Conservation (phyloP, 2,113 vertebrate genomes). For the Megaceryle maxima region DNA sequence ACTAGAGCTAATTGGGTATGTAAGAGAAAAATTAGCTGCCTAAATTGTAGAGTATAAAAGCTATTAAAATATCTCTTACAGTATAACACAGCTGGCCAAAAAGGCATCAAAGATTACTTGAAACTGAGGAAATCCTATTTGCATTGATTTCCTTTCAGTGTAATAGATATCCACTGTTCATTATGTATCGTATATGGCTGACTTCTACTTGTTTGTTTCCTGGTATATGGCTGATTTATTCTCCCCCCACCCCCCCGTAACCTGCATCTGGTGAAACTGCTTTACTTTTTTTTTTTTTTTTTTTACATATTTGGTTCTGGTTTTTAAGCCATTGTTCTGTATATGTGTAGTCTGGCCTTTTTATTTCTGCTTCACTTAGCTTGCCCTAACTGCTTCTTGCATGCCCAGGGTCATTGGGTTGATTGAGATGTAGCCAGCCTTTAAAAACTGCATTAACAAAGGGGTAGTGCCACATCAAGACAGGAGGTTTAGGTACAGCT, state of each 20-base stretch:
- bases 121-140: slow-evolving; percentile 54
- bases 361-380: neutral
- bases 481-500: neutral
- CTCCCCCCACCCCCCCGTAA: neutral
- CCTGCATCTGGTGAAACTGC: slow-evolving; percentile 10
- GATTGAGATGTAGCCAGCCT: neutral
- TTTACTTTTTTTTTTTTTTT: neutral
- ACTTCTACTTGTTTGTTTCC: neutral
- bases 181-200: neutral
- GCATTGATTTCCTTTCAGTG: slow-evolving; percentile 61
- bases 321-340: neutral
- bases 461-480: neutral
- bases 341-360: neutral
- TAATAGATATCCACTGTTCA: slow-evolving; percentile 17
- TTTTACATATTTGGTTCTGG: neutral
- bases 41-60: slow-evolving; percentile 50
- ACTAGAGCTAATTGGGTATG: slow-evolving; percentile 49
- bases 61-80: slow-evolving; percentile 47
- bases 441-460: neutral
- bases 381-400: neutral
- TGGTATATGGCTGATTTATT: neutral
- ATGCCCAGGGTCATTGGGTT: neutral
- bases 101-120: slow-evolving; percentile 56
- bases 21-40: slow-evolving; percentile 52
- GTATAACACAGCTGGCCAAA: slow-evolving; percentile 54